Evolutionary conservation across 2,888 invertebrate species (phyloP).

Genomic region (Pimpla rufipes): DNA sequence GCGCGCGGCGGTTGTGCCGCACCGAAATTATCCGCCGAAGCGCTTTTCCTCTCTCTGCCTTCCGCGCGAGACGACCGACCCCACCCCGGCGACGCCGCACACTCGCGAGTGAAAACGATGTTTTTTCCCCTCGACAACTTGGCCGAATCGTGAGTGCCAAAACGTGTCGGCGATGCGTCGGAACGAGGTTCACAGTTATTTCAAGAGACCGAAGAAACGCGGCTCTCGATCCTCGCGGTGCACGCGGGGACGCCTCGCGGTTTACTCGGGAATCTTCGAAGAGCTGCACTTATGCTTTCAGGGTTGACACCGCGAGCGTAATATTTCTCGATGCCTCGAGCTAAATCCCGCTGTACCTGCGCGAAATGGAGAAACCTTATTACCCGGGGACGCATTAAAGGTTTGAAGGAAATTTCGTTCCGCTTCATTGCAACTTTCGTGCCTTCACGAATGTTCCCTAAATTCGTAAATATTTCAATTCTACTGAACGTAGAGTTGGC

Average conservation of each 20-base stretch:
- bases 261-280: constrained; percentile 40
- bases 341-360: too few species aligned
- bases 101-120: constrained; percentile 51
- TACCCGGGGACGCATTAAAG: background rate
- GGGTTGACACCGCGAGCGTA: constrained; percentile 24
- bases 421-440: background rate
- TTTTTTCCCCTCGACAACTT: constrained; percentile 56
- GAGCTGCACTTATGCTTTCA: constrained; percentile 53
- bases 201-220: constrained; percentile 52
- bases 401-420: background rate
- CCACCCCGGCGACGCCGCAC: constrained; percentile 31
- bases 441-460: background rate
- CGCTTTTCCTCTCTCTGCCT: constrained; percentile 65
- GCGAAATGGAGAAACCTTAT: constrained; percentile 6
- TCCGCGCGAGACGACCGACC: background rate
- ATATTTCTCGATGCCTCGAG: background rate
- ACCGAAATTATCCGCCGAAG: constrained; percentile 62
- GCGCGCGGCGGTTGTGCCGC: constrained; percentile 23
- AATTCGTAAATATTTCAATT: background rate
- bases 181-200: constrained; percentile 66
- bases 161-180: constrained; percentile 67
- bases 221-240: constrained; percentile 36
- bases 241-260: constrained; percentile 14
- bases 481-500: background rate
- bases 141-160: constrained; percentile 69